These are phyloP conservation scores for Ferrisia virgata DNA, from an alignment of 2,888 invertebrate genomes.

Conservation along the genomic window DNA sequence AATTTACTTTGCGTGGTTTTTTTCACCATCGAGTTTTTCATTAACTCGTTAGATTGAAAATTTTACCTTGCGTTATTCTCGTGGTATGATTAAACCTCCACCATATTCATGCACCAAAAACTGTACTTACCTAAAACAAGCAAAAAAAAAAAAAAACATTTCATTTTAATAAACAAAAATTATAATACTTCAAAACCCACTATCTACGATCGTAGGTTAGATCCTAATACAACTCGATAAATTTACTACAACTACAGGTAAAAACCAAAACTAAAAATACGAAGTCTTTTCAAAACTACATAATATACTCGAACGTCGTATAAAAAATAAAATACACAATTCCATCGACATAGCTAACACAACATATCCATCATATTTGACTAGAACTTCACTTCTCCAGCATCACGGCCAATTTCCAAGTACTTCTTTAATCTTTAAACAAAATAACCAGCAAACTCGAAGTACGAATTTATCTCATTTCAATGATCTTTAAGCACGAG, in stretches of 20 bases:
- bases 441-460: background rate
- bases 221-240: too few species aligned
- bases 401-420: background rate
- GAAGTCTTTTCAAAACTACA: background rate
- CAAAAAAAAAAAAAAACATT: background rate
- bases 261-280: too few species aligned
- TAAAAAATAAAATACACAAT: background rate
- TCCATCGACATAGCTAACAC: background rate
- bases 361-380: conserved; percentile 9
- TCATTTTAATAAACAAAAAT: background rate
- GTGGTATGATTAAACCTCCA: background rate
- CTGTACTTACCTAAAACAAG: background rate
- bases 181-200: too few species aligned
- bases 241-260: too few species aligned
- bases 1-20: background rate
- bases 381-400: background rate
- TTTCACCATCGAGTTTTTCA: background rate
- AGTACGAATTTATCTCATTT: conserved; percentile 16
- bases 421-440: background rate
- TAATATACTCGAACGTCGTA: background rate
- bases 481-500: conserved; percentile 17
- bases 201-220: too few species aligned
- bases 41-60: background rate
- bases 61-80: background rate
- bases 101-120: background rate